Conservation (phyloP, 2,113 vertebrate genomes). For the Potamarius usumacintae region DNA sequence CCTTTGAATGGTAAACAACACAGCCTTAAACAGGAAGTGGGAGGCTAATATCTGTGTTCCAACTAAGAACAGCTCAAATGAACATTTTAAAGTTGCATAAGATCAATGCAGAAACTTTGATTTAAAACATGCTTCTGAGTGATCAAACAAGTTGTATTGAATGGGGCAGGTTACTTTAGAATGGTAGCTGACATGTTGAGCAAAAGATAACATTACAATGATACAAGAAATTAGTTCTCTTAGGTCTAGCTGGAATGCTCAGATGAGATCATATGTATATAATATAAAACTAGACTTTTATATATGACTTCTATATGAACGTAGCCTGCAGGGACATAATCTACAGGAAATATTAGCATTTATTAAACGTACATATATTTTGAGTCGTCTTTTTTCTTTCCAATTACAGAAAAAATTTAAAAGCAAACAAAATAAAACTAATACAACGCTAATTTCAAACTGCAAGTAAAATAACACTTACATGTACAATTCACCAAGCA, state of each 20-base stretch:
- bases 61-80: conserved; percentile 54
- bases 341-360: neutral
- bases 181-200: neutral
- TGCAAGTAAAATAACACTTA: neutral
- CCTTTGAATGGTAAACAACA: conserved; percentile 81
- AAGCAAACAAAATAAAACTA: neutral
- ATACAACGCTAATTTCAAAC: conserved; percentile 14
- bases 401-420: neutral
- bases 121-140: neutral
- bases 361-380: neutral
- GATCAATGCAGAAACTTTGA: neutral
- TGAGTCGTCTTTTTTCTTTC: neutral
- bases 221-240: neutral
- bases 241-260: neutral
- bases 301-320: neutral
- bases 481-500: neutral
- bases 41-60: conserved; percentile 76
- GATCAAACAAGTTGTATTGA: neutral
- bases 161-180: neutral
- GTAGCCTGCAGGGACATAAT: neutral
- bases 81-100: conserved; percentile 35
- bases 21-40: conserved; percentile 89
- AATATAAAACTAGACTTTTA: neutral
- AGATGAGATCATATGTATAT: neutral
- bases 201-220: neutral